Evolutionary conservation across 2,113 vertebrate genomes (phyloP), one percentile per base, ranked within the genome.

Genomic region (Geococcyx californianus): DNA sequence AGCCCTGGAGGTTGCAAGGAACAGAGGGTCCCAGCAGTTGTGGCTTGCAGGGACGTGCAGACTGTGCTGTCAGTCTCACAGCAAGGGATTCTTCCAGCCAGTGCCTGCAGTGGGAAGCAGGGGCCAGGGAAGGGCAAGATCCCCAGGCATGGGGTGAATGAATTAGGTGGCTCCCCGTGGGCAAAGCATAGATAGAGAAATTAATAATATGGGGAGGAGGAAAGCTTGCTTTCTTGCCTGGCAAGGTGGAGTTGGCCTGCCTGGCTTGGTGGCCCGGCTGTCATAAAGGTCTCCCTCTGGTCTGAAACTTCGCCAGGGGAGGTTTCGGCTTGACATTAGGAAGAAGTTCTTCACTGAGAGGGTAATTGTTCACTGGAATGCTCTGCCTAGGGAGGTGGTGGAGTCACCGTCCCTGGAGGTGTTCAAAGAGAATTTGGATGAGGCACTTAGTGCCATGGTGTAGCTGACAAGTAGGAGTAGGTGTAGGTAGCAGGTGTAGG

Each of bases 1-100:
- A 80, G 87, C 78, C 90, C 82, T 36, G 81, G 82, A 85, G 89
- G 84, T 42, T 84, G 62, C n/a, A 67, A 58, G 73, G 94, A 69
- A 89, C 89, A 62, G 81, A 90, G 73, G 70, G 42, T 77, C 67
- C n/a, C 0, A 0, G 70, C n/a, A 6, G 25, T 10, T 72, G 67
- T 84, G 79, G 72, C 82, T 95, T 55, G 68, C 83, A 77, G 92
- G 90, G 87, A 90, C 10, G 4, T 31, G 45, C 67, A 83, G 78
- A 12, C 24, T 90, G 8, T 90, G 90, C 72, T 95, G 82, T 66
- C 67, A 47, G 19, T 51, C 89, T 85, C 92, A 31, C 24, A 51
- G 78, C 6, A 2, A 67, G 75, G 59, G 36, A 40, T 88, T 34
- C 59, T 80, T 86, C 29, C 75, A 74, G 70, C 19, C 7, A 1